phyloP scores from a whole-genome alignment of 2,113 vertebrate species.

The Reinhardtius hippoglossoides region DNA sequence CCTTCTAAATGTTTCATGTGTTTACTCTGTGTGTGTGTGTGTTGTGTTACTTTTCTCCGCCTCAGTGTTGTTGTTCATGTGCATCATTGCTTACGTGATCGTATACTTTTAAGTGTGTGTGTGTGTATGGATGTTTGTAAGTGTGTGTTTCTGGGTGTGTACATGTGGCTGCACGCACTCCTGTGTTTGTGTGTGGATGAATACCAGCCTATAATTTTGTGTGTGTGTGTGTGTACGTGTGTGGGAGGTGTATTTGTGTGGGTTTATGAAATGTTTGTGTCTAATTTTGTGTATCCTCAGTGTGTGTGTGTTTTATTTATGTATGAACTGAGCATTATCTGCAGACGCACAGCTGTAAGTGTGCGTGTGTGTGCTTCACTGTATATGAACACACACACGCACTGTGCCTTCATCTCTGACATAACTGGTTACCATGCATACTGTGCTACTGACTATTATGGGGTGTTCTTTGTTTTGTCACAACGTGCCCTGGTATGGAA shows the following conservation, averaged over 20 bases:
- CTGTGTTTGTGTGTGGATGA: conserved; percentile 4
- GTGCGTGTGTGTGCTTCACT: conserved; percentile 1
- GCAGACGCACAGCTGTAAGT: conserved; percentile 27
- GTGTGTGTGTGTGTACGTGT: neutral
- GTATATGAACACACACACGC: conserved; percentile 32
- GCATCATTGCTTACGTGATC: conserved; percentile 15
- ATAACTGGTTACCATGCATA: conserved; percentile 83
- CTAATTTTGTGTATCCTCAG: conserved; percentile 30
- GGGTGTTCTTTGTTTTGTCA: conserved; percentile 85
- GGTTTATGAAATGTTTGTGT: conserved; percentile 40
- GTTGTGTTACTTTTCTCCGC: neutral
- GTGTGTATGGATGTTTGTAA: conserved; percentile 14
- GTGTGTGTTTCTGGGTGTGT: conserved; percentile 35
- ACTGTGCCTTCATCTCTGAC: conserved; percentile 71
- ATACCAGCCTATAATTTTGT: conserved; percentile 43
- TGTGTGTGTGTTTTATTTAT: conserved; percentile 32
- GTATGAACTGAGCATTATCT: conserved; percentile 41
- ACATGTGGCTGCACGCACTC: conserved; percentile 6
- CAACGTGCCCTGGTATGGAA: conserved; percentile 81
- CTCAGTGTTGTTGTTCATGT: conserved; percentile 8
- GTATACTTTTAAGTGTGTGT: conserved; percentile 31
- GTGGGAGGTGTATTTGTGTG: conserved; percentile 36
- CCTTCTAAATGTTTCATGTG: neutral
- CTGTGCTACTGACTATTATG: conserved; percentile 80
- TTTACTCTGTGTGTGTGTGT: conserved; percentile 5